Evolutionary conservation across 1,140 invertebrate species (phyloP).

Genomic region (Orius insidiosus): DNA sequence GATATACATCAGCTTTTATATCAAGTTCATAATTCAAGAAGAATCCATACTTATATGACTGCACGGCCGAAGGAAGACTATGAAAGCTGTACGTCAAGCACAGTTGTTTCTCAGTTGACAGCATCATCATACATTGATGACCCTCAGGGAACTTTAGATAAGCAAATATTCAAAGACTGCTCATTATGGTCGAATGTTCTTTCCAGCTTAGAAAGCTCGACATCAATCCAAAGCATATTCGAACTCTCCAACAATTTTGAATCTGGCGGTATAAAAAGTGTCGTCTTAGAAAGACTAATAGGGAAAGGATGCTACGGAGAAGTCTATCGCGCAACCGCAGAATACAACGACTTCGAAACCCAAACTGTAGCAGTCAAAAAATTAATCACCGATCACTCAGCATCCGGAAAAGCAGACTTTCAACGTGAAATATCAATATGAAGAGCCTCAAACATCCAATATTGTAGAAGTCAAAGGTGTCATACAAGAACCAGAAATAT

Average conservation of each 20-base stretch:
- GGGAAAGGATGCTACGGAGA: conserved; percentile 50
- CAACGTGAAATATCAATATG: conserved; percentile 59
- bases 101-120: too few species aligned
- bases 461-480: conserved; percentile 73
- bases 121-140: too few species aligned
- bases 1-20: conserved; percentile 66
- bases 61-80: conserved; percentile 11
- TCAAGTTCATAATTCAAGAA: conserved; percentile 42
- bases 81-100: too few species aligned
- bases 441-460: conserved; percentile 63
- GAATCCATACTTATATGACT: conserved; percentile 38
- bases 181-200: too few species aligned
- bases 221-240: conserved; percentile 29
- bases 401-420: conserved; percentile 34
- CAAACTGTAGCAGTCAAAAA: conserved; percentile 53
- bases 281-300: too few species aligned
- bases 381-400: conserved; percentile 29
- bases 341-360: conserved; percentile 30
- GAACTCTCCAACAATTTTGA: conserved; percentile 22
- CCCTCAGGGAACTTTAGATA: too few species aligned
- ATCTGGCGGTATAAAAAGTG: not conserved
- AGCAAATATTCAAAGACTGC: too few species aligned
- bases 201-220: too few species aligned
- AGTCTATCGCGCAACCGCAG: conserved; percentile 43
- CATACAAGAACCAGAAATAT: conserved; percentile 53